phyloP scores from a whole-genome alignment of 2,888 invertebrate genomes.

The Scaptomyza tumidula region DNA sequence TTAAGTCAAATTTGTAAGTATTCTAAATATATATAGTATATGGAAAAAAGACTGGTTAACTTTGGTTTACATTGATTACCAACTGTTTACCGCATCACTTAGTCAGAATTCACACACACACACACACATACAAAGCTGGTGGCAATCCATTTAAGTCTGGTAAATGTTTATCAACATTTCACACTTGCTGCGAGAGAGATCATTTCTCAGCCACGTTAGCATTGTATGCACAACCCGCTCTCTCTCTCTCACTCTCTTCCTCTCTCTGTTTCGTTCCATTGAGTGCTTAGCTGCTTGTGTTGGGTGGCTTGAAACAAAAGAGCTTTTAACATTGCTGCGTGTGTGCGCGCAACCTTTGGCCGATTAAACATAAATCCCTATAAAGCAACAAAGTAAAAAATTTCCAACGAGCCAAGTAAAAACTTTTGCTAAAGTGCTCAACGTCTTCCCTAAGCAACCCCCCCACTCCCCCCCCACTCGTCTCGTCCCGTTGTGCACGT shows the following conservation, averaged over 20 bases:
- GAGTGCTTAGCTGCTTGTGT: conserved; percentile 11
- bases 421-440: conserved; percentile 78
- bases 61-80: background rate
- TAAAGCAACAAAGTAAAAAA: conserved; percentile 79
- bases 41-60: background rate
- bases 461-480: background rate
- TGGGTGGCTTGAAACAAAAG: conserved; percentile 55
- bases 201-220: conserved; percentile 45
- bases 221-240: conserved; percentile 24
- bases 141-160: conserved; percentile 59
- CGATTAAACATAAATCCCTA: conserved; percentile 79
- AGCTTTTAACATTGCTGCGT: conserved; percentile 64
- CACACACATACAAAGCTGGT: conserved; percentile 8
- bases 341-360: conserved; percentile 71
- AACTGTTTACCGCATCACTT: conserved; percentile 12
- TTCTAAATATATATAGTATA: background rate
- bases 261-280: background rate
- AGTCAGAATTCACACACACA: background rate
- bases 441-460: conserved; percentile 37
- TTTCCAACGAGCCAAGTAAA: conserved; percentile 78
- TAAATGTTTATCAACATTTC: conserved; percentile 64
- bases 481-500: conserved; percentile 31
- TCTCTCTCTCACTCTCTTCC: background rate
- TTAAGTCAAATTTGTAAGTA: background rate
- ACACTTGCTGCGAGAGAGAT: conserved; percentile 44